Base-by-base conservation (phyloP, 2,797 vertebrate genomes). In the Babyrousa celebensis region DNA sequence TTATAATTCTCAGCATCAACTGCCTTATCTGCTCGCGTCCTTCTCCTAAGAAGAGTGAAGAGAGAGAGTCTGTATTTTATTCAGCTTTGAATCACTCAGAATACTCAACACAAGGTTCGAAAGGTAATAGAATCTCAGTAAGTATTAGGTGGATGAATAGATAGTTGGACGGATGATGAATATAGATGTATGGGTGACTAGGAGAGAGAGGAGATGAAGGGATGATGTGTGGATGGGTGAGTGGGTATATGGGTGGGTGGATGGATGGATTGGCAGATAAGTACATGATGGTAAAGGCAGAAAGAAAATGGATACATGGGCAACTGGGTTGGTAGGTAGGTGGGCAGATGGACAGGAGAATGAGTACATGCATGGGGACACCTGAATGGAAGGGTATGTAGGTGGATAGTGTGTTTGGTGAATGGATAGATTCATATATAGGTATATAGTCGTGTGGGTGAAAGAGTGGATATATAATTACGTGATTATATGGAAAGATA, bases 401-500 rank as follows among this genome's bases (percentile, higher is more conserved):
- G 65, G n/a, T 67, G 16, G 36, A 70, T 20, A 74, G 17, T 32
- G 58, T 85, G 36, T 16, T 11, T 89, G 68, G 40, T 75, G 63
- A 83, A 58, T 93, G 15, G 54, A 89, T 80, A 20, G 17, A 29
- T 89, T 87, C 58, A 80, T 74, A 67, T 54, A 95, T 43, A 92
- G 29, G 68, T 89, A 70, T 56, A 89, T 36, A 91, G 29, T 40
- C 72, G 68, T 91, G 36, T 89, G 70, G 65, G 20, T 60, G 7
- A 88, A 85, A 48, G 48, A 89, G 20, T 36, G 18, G 27, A 78
- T 78, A 27, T 27, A 82, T 40, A 94, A 83, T 86, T 94, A 75
- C 36, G 82, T 90, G 80, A 88, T 25, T 88, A 20, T 65, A 56
- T n/a, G 27, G 62, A 74, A 89, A 94, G 36, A 85, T 68, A 92